phyloP scores from a whole-genome alignment of 92 coral and sea anemone species.

The Porites lobata region DNA sequence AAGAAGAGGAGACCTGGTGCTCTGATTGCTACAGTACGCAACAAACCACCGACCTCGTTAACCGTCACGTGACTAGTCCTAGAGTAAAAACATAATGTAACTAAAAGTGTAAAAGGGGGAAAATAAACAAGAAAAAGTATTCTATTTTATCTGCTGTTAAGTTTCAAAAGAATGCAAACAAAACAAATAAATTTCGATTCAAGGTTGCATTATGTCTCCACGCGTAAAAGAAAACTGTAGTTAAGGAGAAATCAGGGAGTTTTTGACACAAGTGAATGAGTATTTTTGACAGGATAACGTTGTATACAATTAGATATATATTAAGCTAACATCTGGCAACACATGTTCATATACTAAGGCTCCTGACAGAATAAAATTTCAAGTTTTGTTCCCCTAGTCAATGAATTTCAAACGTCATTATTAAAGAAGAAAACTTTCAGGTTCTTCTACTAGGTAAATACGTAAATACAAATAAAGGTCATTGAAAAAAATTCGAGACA shows the following conservation, averaged over 20 bases:
- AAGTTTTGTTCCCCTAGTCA: no score
- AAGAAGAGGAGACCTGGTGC: conserved; percentile 86
- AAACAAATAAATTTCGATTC: not conserved
- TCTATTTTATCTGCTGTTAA: not conserved
- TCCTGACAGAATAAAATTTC: no score
- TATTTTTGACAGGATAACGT: no score
- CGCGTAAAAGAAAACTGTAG: not conserved
- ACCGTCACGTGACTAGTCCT: conserved; percentile 67
- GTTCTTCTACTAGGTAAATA: not conserved
- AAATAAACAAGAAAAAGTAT: not conserved
- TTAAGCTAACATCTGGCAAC: no score
- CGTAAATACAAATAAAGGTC: not conserved
- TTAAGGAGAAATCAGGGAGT: not conserved
- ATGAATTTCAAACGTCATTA: no score
- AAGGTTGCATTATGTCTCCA: no score
- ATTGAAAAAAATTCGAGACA: no score
- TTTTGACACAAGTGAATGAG: not conserved
- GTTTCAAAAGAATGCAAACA: not conserved
- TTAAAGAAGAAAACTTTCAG: not conserved
- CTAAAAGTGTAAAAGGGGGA: not conserved
- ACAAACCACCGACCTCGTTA: conserved; percentile 93
- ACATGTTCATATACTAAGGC: no score
- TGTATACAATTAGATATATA: no score
- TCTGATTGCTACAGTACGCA: conserved; percentile 79
- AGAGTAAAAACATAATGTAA: not conserved